Evolutionary conservation across 2,888 invertebrate species (phyloP), one percentile per base, ranked within the genome.

Genomic region (Noctua janthina): DNA sequence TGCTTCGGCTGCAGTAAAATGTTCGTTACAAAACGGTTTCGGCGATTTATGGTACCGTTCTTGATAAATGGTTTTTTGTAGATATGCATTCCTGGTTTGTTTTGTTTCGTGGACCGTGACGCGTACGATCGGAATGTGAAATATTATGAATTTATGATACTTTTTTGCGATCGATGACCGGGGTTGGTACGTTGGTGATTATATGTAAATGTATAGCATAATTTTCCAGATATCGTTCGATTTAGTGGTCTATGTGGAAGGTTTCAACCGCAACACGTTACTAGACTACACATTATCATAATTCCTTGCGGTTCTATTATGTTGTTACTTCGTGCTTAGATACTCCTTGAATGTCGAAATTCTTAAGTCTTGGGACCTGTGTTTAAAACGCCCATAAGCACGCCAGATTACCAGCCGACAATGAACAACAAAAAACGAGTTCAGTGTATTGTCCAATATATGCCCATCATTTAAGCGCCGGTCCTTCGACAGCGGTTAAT

Each of bases 31-130:
- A 86, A 84, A 88, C 75, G 79, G 88, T 87, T 82, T 82, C 35
- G 62, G 51, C 79, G 78, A 89, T 88, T 85, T 88, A 90, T 90
- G 74, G 79, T 77, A 69, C 69, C 78, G 77, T 73, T 79, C 64
- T 79, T 88, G 85, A 87, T 89, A 85, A 85, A 90, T 88, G 79
- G 72, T 80, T 80, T 86, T 29, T 82, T 81, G 81, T 76, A 84
- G 84, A 83, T 84, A 81, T 88, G 73, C 70, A 75, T 67, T 76
- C 54, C 56, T 82, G 78, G 81, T 86, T 82, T 69, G 84, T 83
- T 88, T 89, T 81, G 81, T 89, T 82, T 70, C 56, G 71, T 70
- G 69, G 64, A 68, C 71, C 70, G 76, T 86, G 75, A 82, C 79
- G 77, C 54, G 68, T 66, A 62, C 74, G 54, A 73, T 76, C 64